Evolutionary conservation across 2,888 invertebrate genomes (phyloP).

Genomic region (Micoletzkya japonica): DNA sequence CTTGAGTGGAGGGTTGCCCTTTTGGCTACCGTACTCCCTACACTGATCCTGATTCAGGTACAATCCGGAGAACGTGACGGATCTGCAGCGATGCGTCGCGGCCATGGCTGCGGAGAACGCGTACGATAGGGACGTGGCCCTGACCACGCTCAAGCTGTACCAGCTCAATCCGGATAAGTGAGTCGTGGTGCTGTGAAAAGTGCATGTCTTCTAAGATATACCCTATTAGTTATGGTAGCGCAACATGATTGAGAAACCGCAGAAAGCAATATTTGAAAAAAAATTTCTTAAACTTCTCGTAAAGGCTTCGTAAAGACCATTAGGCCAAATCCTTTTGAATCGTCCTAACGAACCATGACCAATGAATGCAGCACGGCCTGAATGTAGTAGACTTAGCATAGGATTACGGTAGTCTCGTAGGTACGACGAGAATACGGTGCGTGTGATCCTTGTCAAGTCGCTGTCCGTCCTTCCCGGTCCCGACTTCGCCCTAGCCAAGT

Average conservation of each 20-base stretch:
- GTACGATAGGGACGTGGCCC: slow-evolving; percentile 85
- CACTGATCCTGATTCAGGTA: slow-evolving; percentile 73
- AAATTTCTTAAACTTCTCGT: too few relatives aligned
- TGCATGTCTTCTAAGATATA: too few relatives aligned
- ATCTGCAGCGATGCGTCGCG: slow-evolving; percentile 87
- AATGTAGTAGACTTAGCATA: not conserved
- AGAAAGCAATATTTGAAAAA: too few relatives aligned
- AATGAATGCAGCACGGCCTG: too few relatives aligned
- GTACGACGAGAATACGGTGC: slow-evolving; percentile 71
- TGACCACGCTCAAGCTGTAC: slow-evolving; percentile 90
- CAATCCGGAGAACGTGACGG: slow-evolving; percentile 89
- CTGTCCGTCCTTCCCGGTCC: slow-evolving; percentile 95
- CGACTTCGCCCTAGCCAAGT: slow-evolving; percentile 96
- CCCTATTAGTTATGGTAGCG: too few relatives aligned
- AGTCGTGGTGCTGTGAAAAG: slow-evolving; percentile 19
- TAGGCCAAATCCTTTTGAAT: too few relatives aligned
- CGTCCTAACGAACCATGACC: not conserved
- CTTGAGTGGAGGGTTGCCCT: not conserved
- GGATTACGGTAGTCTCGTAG: slow-evolving; percentile 30
- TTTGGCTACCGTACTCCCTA: not conserved
- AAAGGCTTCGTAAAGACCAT: too few relatives aligned
- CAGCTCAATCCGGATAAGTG: slow-evolving; percentile 86
- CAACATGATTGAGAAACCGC: too few relatives aligned
- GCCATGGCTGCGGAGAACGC: slow-evolving; percentile 88
- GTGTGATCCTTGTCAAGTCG: slow-evolving; percentile 89